Evolutionary conservation across 2,888 invertebrate species (phyloP), one percentile per base, ranked within the genome.

Genomic region (Nycteola revayana): DNA sequence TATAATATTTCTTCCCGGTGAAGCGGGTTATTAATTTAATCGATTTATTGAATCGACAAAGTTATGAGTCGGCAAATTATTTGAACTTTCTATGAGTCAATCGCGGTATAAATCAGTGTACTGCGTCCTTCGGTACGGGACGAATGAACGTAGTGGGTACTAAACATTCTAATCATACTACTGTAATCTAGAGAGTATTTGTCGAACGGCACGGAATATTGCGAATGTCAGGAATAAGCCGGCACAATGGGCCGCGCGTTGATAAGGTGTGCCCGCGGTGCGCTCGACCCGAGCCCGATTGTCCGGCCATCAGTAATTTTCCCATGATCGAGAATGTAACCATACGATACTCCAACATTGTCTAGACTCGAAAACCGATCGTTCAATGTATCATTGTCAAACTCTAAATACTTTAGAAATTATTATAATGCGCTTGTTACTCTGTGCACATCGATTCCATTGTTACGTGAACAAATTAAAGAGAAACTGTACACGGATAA

Each of bases 141-240:
- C 46, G 52, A 55, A 48, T 52, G 52, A 48, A 50, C 48, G 42
- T 35, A 37, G 52, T 45, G 47, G 49, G 60, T 58, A 72, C 66
- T 68, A 68, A 72, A 72, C 66, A 68, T 73, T 74, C 66, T 68
- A 74, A 82, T 78, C 81, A 62, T 52, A 60, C 53, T 59, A 56
- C 62, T 67, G 64, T 75, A 57, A 84, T 83, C 80, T 77, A 54
- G 51, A 42, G 66, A 58, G 71, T 66, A 72, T 75, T 82, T 68
- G 75, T 75, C 56, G 69, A 70, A 68, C 53, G 65, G 64, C 62
- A 68, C 69, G 68, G 74, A 76, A 79, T 83, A 80, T 79, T 74
- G 79, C 60, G 60, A 70, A 78, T 67, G 72, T 71, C 59, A 62
- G 62, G 67, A 69, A 66, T 68, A 63, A 54, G 60, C 57, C 57